Evolutionary conservation across 1,140 invertebrate species (phyloP), one percentile per base, ranked within the genome.

Genomic region (Cydia amplana): DNA sequence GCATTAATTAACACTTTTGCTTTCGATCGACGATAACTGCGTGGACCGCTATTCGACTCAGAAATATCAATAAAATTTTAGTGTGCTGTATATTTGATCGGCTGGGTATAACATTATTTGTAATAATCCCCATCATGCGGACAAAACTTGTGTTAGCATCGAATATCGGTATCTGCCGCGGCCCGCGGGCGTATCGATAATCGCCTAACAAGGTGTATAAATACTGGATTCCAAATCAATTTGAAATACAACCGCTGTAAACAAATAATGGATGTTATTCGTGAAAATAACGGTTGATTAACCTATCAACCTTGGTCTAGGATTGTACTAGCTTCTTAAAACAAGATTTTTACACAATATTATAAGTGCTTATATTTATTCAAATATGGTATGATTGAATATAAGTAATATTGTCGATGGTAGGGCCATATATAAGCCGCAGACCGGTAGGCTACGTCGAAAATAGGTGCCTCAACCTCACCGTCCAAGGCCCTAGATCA

Each of bases 131-230:
- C 65, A 70, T 70, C 18, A 40, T 36, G 65, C 65, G 36, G 18
- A 18, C 32, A 70, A 70, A 70, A 70, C 65, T 70, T 70, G 65
- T 70, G 65, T 70, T 70, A 2, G 36, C 32, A 40, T 70, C 36
- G 65, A 70, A 40, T 36, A 32, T 67, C 64, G 64, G 25, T 40
- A 40, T 70, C 36, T 32, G 36, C 32, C 36, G 32, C 65, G 65
- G 36, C 28, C 65, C 20, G 20, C 55, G 20, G 55, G 32, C 18
- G 16, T 70, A 70, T 43, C 25, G 36, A 43, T 78, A 82, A 81
- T 81, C 78, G 77, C 76, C 81, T 86, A 85, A 86, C 82, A 78
- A 86, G 83, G 80, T 78, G 80, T 83, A 86, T 87, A 87, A 87
- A 87, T 85, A 80, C 79, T 82, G 77, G 70, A 77, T 82, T 80